These are phyloP conservation scores for Plusia festucae DNA, from an alignment of 2,888 invertebrate species.

Conservation along the genomic window DNA sequence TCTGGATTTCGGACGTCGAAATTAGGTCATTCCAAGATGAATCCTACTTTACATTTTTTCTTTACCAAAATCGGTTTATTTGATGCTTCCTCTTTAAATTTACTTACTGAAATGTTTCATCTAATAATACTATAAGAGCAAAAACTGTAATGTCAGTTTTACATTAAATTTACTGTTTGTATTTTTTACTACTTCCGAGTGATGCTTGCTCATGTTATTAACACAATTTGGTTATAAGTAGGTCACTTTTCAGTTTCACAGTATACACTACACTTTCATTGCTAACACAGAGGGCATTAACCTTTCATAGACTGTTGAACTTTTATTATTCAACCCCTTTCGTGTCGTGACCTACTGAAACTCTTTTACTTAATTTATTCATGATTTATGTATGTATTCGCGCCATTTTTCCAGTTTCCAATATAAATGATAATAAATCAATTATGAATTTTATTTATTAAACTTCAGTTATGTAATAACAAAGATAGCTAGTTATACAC, in stretches of 20 bases:
- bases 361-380: background rate
- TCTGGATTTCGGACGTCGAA: background rate
- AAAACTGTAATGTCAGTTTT: background rate
- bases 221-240: constrained; percentile 44
- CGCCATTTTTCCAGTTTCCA: background rate
- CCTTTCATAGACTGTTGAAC: constrained; percentile 27
- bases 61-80: background rate
- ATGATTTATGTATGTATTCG: background rate
- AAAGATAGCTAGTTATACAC: background rate
- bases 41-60: background rate
- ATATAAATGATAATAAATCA: background rate
- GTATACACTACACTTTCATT: constrained; percentile 42
- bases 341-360: constrained; percentile 21
- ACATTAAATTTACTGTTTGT: background rate
- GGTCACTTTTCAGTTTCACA: constrained; percentile 50
- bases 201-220: constrained; percentile 35
- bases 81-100: background rate
- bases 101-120: background rate
- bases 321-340: constrained; percentile 36
- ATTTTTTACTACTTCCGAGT: constrained; percentile 16
- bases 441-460: background rate
- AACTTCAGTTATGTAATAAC: background rate
- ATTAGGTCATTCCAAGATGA: background rate
- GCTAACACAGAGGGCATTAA: constrained; percentile 29
- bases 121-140: too few species aligned